Evolutionary conservation across 2,797 vertebrate genomes (phyloP).

Genomic region (Tokudaia tokunoshimensis): DNA sequence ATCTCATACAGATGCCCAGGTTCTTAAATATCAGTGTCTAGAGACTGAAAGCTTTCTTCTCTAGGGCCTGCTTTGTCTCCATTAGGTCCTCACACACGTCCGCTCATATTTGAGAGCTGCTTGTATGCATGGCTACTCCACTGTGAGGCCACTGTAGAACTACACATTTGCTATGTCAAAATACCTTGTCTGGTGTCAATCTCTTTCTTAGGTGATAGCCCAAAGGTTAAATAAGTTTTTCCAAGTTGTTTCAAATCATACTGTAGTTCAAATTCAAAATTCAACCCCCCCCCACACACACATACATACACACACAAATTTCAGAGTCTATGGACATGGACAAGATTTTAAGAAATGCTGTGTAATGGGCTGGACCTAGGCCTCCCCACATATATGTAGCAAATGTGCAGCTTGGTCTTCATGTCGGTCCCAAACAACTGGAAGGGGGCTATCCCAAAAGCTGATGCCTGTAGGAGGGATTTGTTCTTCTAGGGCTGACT

Average conservation of each 20-base stretch:
- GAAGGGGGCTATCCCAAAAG: background rate
- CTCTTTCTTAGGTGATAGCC: background rate
- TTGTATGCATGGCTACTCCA: too few relatives aligned
- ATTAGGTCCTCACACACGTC: background rate
- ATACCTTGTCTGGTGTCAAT: background rate
- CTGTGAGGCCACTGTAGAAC: background rate
- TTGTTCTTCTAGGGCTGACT: background rate
- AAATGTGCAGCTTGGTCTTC: background rate
- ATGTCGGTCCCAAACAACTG: background rate
- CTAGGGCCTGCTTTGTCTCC: background rate
- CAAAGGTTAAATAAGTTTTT: background rate
- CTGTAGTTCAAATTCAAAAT: slow-evolving; percentile 4
- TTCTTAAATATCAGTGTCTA: background rate
- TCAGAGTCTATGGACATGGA: background rate
- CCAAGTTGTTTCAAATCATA: background rate
- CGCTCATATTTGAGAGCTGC: background rate
- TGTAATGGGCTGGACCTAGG: background rate
- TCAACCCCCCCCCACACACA: background rate
- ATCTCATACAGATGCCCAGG: too few relatives aligned
- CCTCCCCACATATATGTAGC: background rate
- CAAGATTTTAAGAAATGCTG: background rate
- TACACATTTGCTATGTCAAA: background rate
- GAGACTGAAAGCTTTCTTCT: background rate
- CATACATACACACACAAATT: background rate
- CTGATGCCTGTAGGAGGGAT: too few relatives aligned